phyloP scores from a whole-genome alignment of 2,797 vertebrate species.

The Rhadinocentrus ornatus region DNA sequence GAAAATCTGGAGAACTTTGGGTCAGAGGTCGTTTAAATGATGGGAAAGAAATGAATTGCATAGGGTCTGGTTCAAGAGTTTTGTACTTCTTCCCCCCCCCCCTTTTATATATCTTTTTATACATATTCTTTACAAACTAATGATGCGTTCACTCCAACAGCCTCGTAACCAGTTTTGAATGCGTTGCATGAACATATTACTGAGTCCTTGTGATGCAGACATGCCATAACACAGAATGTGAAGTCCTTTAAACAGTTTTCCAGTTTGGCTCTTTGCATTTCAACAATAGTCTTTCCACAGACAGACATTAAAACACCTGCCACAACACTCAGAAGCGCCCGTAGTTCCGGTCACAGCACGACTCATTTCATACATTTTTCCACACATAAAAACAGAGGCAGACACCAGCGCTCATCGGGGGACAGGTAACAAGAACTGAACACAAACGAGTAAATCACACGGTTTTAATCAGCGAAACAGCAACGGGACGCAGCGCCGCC shows the following conservation, averaged over 20 bases:
- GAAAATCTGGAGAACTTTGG: background rate
- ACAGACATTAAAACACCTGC: background rate
- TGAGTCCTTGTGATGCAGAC: background rate
- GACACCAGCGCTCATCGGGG: background rate
- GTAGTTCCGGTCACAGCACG: background rate
- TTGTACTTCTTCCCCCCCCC: background rate
- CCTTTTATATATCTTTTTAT: no score
- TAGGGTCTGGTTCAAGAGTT: background rate
- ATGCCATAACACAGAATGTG: background rate
- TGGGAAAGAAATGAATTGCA: background rate
- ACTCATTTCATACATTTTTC: background rate
- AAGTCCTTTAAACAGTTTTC: background rate
- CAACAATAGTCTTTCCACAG: background rate
- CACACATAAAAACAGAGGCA: background rate
- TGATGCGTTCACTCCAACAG: background rate
- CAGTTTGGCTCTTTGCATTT: background rate
- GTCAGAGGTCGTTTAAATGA: background rate
- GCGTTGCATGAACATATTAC: background rate
- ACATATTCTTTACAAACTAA: background rate
- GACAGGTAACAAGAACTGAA: background rate
- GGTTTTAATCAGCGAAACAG: constrained; percentile 5
- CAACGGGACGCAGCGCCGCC: background rate
- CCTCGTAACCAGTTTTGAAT: background rate
- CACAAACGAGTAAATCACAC: background rate
- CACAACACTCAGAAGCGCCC: background rate